Percentiles rank a stretch among this genome's conserved stretches.
phyloP scores from a whole-genome alignment of 2,888 invertebrate species.

The Zygaena filipendulae region DNA sequence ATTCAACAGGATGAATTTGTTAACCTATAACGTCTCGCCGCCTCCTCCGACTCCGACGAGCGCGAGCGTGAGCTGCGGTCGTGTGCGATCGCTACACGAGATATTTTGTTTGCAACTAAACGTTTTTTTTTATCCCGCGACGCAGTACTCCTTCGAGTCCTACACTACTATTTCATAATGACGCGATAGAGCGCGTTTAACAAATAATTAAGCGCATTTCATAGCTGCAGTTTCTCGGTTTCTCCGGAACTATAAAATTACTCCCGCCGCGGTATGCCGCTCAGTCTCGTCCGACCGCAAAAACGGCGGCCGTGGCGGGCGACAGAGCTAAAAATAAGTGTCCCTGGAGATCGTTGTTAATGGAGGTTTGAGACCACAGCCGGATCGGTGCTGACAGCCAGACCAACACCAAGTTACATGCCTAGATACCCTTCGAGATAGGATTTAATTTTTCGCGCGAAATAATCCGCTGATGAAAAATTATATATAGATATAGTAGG shows the following conservation, averaged over 20 bases:
- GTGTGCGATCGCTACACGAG: slow-evolving; percentile 17
- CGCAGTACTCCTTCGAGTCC: no score
- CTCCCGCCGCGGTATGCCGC: slow-evolving; percentile 30
- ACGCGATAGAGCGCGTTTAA: slow-evolving; percentile 36
- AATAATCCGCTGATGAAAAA: no score
- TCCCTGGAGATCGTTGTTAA: slow-evolving; percentile 29
- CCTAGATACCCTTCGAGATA: slow-evolving; percentile 1
- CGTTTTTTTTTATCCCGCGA: no score
- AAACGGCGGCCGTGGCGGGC: slow-evolving; percentile 34
- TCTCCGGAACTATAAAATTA: slow-evolving; percentile 58
- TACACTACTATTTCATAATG: slow-evolving; percentile 44
- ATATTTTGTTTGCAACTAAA: no score
- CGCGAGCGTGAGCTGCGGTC: slow-evolving; percentile 16
- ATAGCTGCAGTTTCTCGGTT: slow-evolving; percentile 35
- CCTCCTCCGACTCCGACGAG: neutral
- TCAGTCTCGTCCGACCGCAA: slow-evolving; percentile 24
- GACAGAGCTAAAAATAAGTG: slow-evolving; percentile 37
- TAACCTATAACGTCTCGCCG: slow-evolving; percentile 18
- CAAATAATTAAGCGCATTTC: slow-evolving; percentile 38
- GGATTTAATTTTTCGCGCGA: no score
- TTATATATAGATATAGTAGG: no score
- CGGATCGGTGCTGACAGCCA: slow-evolving; percentile 32
- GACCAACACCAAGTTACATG: no score
- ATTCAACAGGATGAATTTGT: slow-evolving; percentile 33
- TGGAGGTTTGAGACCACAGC: slow-evolving; percentile 32